Conservation (phyloP, 2,797 vertebrate genomes). For the Varecia variegata region DNA sequence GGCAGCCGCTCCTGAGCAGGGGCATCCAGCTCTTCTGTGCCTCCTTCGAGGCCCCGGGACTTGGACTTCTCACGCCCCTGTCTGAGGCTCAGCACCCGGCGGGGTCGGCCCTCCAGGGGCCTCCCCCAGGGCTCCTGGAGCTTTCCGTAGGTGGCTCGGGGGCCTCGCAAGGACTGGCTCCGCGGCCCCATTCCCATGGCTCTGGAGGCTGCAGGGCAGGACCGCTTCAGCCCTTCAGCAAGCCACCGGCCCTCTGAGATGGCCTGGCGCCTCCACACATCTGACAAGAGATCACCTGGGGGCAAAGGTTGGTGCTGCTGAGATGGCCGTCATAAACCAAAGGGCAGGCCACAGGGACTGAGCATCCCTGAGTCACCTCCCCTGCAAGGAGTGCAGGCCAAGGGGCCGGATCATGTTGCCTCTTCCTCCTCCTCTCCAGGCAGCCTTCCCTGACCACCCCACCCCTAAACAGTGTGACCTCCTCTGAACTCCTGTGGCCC, state of each 20-base stretch:
- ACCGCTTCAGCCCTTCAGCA: background rate
- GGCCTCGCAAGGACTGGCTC: conserved; percentile 61
- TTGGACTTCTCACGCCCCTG: background rate
- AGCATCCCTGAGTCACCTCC: conserved; percentile 56
- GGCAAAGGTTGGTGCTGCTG: conserved; percentile 64
- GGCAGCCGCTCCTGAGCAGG: background rate
- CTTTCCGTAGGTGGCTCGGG: conserved; percentile 36
- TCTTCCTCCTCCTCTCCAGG: background rate
- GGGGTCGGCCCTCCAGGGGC: background rate
- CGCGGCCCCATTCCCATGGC: conserved; percentile 39
- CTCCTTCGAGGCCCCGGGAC: background rate
- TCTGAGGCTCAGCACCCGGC: conserved; percentile 51
- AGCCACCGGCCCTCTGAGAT: conserved; percentile 14
- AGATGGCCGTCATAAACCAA: conserved; percentile 68
- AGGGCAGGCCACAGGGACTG: conserved; percentile 43
- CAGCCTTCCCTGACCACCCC: background rate
- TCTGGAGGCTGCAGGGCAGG: background rate
- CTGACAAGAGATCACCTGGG: background rate
- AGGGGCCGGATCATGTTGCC: background rate
- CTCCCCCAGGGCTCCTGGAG: conserved; percentile 62
- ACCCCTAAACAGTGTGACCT: background rate
- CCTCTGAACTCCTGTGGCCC: background rate
- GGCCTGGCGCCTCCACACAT: background rate
- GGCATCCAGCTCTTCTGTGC: background rate
- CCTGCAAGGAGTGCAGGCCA: background rate